Evolutionary conservation across 2,113 vertebrate species (phyloP), one percentile per base, ranked within the genome.

Genomic region (Mugil cephalus): DNA sequence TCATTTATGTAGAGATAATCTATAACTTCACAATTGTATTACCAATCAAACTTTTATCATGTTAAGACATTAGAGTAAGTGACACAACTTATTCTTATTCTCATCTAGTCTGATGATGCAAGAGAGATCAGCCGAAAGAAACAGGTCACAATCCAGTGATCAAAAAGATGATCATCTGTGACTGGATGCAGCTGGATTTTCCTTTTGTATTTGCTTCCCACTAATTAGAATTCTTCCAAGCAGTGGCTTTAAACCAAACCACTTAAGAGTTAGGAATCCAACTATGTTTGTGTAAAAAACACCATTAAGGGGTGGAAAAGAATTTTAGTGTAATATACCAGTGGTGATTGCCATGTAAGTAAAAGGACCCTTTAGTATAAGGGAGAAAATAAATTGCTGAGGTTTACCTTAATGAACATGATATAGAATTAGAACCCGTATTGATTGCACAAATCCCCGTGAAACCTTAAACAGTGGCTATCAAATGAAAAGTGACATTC

Each of bases 401-500:
- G 21, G 70, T 60, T 64, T 73, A 66, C 55, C 70, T 19, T 74
- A 80, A 80, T 74, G 56, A 78, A 74, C 56, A 59, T 30, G 59
- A 15, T 14, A 60, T 40, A 15, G 11, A 62, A 48, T 39, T 71
- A 59, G 24, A 72, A 55, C 62, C 35, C 42, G 39, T 58, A 74
- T 80, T 84, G 69, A 77, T 80, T 83, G 47, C 43, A 52, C 63
- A 83, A 87, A 79, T 74, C 63, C 74, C 78, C 17, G 21, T 53
- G 53, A 75, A 79, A 71, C 72, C 66, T 77, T 55, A 80, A 82
- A 56, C 46, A 45, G 64, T 45, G 59, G 63, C 68, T 77, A 76
- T 83, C 64, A 76, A 77, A 77, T 68, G 56, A 68, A 80, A 79
- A 73, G 70, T 77, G 76, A 74, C 76, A 79, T 63, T 80, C 60